These are phyloP conservation scores for Mastomys natalensis DNA, from an alignment of 2,113 vertebrate species.

Conservation along the genomic window DNA sequence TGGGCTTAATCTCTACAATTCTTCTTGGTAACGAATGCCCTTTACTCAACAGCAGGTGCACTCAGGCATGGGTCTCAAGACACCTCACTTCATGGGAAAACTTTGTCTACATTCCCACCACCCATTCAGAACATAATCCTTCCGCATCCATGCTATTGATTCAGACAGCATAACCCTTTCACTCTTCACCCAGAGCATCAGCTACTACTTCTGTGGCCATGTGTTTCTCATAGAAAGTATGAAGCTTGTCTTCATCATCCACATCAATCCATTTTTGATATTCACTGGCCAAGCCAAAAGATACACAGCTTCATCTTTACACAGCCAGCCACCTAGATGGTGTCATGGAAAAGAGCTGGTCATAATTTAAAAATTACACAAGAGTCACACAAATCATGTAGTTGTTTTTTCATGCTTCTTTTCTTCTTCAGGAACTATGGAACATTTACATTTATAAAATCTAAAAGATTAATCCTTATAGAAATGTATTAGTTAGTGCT, in stretches of 20 bases:
- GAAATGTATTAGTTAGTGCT: neutral
- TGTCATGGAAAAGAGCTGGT: neutral
- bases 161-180: neutral
- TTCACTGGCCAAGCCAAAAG: neutral
- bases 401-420: neutral
- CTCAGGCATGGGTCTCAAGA: neutral
- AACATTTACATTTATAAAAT: neutral
- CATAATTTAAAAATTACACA: neutral
- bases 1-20: neutral
- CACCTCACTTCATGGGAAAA: neutral
- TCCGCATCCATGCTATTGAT: neutral
- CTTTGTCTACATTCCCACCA: neutral
- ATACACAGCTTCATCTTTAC: neutral
- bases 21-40: neutral
- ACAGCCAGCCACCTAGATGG: neutral
- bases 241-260: neutral
- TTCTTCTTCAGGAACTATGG: neutral
- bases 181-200: neutral
- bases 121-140: neutral
- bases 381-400: neutral
- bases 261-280: neutral
- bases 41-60: neutral
- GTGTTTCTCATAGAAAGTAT: neutral
- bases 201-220: neutral
- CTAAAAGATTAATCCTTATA: neutral